Evolutionary conservation across 2,888 invertebrate species (phyloP), one percentile per base, ranked within the genome.

Genomic region (Dascillus cervinus): DNA sequence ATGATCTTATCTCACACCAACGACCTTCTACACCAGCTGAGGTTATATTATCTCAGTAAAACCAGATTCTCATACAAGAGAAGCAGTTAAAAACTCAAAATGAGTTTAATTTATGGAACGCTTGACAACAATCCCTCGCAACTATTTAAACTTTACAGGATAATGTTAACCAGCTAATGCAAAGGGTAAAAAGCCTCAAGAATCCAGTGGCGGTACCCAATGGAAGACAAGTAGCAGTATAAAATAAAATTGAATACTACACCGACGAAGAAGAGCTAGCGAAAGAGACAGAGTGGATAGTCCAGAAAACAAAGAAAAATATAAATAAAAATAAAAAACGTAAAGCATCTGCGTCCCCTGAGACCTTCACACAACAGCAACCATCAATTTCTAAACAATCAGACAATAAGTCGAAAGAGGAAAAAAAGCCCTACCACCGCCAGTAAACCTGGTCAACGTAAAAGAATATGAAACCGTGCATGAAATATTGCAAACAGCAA

Each of bases 41-140:
- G 20, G 13, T 14, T 29, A n/a, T 21, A 11, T 29, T 29, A 29
- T 15, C 29, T 11, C 29, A 21, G 22, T 22, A 29, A 29, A 29
- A 29, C 9, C 21, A 21, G 12, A 21, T 21, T 22, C 21, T 29
- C 29, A 4, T 29, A 15, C 20, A 29, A 29, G 12, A 29, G 12
- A 29, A 29, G 3, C 29, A 29, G 22, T 15, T 29, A 29, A 21
- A 29, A 21, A 29, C 29, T 4, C 29, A 32, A 32, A 26, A 32
- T 32, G 32, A 32, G 21, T 22, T 32, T 21, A 26, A 21, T 32
- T 13, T 32, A 8, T 32, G 32, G 32, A 32, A 32, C 26, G 32
- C 32, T 6, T 26, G 26, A 26, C 32, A 32, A 32, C 26, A 32
- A 32, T 9, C 26, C 5, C 11, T 32, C 22, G 14, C 32, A 11